A percentile compares a stretch with the other conserved stretches of the same genome.
Conservation (phyloP, 2,113 vertebrate species). For the Malurus cyaneus region DNA sequence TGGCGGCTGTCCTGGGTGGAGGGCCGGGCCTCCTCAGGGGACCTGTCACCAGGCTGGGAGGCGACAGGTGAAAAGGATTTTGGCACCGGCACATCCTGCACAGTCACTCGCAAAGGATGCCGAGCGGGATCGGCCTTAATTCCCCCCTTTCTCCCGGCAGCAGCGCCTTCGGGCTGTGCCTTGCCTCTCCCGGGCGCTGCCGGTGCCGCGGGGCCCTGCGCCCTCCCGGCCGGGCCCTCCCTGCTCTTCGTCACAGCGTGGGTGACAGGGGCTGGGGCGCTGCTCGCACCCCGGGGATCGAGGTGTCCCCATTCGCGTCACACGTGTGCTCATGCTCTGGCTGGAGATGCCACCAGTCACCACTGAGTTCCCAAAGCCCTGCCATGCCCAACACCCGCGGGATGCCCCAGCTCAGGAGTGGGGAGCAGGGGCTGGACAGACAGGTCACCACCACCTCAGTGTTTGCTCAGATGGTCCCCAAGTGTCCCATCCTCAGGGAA, state of each 20-base stretch:
- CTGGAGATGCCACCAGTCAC: background rate
- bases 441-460: accelerated
- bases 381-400: accelerated
- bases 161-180: background rate
- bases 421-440: background rate
- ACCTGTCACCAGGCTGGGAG: background rate
- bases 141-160: background rate
- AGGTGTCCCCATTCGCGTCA: accelerated
- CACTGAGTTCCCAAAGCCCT: background rate
- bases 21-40: background rate
- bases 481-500: background rate
- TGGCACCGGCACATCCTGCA: background rate
- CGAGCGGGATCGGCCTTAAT: background rate
- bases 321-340: accelerated
- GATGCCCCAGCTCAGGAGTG: accelerated
- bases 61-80: background rate
- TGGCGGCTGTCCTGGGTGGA: background rate
- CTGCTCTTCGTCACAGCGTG: background rate
- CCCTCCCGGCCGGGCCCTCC: background rate
- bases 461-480: background rate
- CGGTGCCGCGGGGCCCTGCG: accelerated
- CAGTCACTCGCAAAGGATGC: background rate
- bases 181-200: background rate
- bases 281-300: accelerated
- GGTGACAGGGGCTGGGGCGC: background rate